phyloP scores from a whole-genome alignment of 2,888 invertebrate species.

The Ceraclea dissimilis region DNA sequence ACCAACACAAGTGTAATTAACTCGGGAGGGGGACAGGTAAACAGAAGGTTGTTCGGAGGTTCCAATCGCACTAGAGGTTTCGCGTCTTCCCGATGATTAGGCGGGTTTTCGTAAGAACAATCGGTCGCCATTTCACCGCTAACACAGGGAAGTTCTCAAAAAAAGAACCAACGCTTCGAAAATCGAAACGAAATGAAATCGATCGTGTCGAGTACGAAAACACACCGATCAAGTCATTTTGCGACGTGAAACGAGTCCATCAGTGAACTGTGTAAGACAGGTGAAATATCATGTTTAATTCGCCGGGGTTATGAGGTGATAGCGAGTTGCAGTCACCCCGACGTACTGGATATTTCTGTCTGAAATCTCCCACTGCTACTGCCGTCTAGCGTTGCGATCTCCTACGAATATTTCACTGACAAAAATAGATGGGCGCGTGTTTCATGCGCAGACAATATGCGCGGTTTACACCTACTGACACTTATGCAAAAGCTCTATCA shows the following conservation, averaged over 20 bases:
- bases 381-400: constrained; percentile 41
- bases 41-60: constrained; percentile 32
- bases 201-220: background rate
- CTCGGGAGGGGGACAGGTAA: constrained; percentile 22
- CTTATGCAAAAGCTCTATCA: background rate
- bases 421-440: constrained; percentile 20
- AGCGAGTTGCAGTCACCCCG: constrained; percentile 15
- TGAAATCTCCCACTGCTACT: constrained; percentile 32
- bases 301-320: constrained; percentile 9
- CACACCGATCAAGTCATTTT: constrained; percentile 9
- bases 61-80: constrained; percentile 35
- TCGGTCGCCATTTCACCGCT: constrained; percentile 14
- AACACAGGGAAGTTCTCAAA: background rate
- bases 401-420: constrained; percentile 39
- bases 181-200: background rate
- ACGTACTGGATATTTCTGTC: constrained; percentile 16
- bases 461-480: constrained; percentile 1
- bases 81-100: background rate
- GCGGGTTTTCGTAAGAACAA: constrained; percentile 3
- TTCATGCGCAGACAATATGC: constrained; percentile 3
- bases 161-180: background rate
- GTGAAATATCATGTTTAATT: constrained; percentile 18
- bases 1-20: constrained; percentile 21
- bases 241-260: constrained; percentile 6
- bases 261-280: constrained; percentile 20